Conservation (phyloP, 2,888 invertebrate species). For the Carpatolechia fugitivella region DNA sequence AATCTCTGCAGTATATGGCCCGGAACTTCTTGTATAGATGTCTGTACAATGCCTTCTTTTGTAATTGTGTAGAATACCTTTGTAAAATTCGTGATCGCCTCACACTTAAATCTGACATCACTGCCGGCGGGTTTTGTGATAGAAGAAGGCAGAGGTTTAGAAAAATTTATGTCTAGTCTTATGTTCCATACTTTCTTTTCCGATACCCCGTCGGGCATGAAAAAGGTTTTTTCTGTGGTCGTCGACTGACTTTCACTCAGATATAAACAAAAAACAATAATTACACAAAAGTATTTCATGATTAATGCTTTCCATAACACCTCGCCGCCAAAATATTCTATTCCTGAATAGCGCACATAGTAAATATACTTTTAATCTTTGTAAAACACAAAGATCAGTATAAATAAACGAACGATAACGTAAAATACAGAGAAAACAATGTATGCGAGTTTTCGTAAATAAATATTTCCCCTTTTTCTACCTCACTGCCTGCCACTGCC, state of each 20-base stretch:
- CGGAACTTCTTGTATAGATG: constrained; percentile 57
- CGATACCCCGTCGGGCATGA: constrained; percentile 46
- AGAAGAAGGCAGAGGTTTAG: constrained; percentile 55
- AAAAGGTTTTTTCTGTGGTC: constrained; percentile 45
- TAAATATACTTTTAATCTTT: background rate
- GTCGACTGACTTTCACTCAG: constrained; percentile 50
- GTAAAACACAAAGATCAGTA: background rate
- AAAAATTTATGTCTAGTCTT: constrained; percentile 67
- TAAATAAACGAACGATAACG: background rate
- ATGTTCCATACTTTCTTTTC: constrained; percentile 69
- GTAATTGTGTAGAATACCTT: constrained; percentile 63
- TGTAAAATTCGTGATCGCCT: constrained; percentile 68
- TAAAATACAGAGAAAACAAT: too few relatives aligned
- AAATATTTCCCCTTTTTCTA: too few relatives aligned
- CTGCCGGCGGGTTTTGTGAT: constrained; percentile 46
- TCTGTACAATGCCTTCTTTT: too few relatives aligned
- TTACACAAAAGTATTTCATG: constrained; percentile 66
- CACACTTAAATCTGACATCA: constrained; percentile 64
- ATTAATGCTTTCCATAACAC: constrained; percentile 67
- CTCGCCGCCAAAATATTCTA: background rate
- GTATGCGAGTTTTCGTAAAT: too few relatives aligned
- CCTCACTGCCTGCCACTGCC: too few relatives aligned
- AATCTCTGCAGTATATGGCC: constrained; percentile 62
- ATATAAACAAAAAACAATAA: constrained; percentile 60
- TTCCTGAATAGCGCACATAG: constrained; percentile 3